phyloP scores from a whole-genome alignment of 1,140 invertebrate genomes.

The Papilio aristodemus region DNA sequence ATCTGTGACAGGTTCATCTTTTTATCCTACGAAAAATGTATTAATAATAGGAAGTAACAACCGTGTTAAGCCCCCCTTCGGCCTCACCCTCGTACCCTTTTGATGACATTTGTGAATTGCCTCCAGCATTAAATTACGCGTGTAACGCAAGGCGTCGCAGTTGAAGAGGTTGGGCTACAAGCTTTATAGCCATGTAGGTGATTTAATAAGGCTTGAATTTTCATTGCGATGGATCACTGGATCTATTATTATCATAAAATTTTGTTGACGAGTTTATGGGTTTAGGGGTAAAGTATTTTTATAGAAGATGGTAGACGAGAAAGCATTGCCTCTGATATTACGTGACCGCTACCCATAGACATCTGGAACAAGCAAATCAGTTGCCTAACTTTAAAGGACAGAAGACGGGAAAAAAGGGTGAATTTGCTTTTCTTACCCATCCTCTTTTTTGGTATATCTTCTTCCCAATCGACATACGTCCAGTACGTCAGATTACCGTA shows the following conservation, averaged over 20 bases:
- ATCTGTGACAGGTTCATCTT: background rate
- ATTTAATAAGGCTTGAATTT: constrained; percentile 19
- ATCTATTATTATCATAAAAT: background rate
- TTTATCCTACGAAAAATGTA: constrained; percentile 9
- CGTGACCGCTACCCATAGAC: too few relatives aligned
- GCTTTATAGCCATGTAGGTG: constrained; percentile 35
- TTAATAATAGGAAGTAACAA: constrained; percentile 6
- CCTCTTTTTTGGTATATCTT: too few relatives aligned
- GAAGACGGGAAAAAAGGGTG: too few relatives aligned
- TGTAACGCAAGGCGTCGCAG: constrained; percentile 19
- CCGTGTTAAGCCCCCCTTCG: background rate
- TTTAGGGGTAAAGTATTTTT: too few relatives aligned
- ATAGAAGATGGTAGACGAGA: too few relatives aligned
- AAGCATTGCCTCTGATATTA: too few relatives aligned
- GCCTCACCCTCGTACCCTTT: background rate
- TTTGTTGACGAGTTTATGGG: background rate
- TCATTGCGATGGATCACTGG: background rate
- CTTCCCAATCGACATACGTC: too few relatives aligned
- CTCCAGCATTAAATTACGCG: constrained; percentile 24
- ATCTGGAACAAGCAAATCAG: too few relatives aligned
- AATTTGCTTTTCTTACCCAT: too few relatives aligned
- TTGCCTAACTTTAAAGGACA: too few relatives aligned
- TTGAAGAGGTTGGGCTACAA: constrained; percentile 36
- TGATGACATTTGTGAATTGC: constrained; percentile 24
- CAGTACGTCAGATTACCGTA: too few relatives aligned